These are phyloP conservation scores for Upupa epops DNA, from an alignment of 2,113 vertebrate genomes.

Conservation along the genomic window DNA sequence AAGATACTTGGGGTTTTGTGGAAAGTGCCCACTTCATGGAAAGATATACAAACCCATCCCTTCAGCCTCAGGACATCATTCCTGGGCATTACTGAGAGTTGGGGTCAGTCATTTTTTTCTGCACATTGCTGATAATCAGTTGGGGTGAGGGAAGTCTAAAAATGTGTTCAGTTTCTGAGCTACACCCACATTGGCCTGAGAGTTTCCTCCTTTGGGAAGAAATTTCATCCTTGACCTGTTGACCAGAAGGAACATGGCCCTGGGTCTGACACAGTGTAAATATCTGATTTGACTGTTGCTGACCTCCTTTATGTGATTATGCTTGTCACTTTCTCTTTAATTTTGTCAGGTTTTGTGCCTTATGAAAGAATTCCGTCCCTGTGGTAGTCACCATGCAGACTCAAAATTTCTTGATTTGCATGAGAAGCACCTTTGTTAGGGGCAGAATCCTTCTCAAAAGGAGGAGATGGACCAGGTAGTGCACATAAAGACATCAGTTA, in stretches of 20 bases:
- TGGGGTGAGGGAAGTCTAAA: background rate
- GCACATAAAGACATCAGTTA: background rate
- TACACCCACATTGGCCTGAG: background rate
- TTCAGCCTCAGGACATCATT: background rate
- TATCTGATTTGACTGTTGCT: background rate
- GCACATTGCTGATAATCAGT: background rate
- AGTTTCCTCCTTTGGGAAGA: background rate
- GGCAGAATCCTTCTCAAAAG: background rate
- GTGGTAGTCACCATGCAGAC: background rate
- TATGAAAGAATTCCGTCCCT: background rate
- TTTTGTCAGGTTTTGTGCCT: background rate
- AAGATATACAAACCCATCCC: background rate
- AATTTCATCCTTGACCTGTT: background rate
- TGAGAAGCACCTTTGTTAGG: background rate
- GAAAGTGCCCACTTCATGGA: background rate
- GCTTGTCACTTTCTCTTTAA: background rate
- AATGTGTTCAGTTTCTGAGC: background rate
- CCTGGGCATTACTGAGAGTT: background rate
- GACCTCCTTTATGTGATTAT: background rate
- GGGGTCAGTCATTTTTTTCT: background rate
- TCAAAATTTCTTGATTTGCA: background rate
- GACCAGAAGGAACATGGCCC: background rate
- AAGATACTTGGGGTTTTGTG: background rate
- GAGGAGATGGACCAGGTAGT: background rate
- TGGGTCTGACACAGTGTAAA: rapidly evolving